These are phyloP conservation scores for Colinus virginianus DNA, from an alignment of 2,113 vertebrate species.

Conservation along the genomic window DNA sequence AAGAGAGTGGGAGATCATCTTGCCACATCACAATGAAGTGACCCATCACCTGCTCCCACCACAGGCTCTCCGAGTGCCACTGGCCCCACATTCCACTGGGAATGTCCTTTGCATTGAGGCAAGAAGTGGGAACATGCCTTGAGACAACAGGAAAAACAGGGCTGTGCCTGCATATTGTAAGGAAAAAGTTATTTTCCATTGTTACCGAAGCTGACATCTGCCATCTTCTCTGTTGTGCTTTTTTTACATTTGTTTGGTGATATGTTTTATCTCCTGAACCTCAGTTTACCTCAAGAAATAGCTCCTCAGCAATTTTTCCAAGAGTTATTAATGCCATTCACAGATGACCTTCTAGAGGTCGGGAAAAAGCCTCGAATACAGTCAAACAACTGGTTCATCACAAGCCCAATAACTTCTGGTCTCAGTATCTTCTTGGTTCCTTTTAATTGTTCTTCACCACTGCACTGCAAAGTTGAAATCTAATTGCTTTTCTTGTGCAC, in stretches of 20 bases:
- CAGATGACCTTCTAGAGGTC: neutral
- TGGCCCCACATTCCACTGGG: neutral
- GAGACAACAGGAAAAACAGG: neutral
- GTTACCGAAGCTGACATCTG: neutral
- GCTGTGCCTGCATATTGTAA: neutral
- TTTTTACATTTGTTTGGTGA: neutral
- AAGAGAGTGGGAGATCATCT: neutral
- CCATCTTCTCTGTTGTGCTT: neutral
- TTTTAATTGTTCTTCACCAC: neutral
- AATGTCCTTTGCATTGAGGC: neutral
- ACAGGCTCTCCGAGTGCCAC: neutral
- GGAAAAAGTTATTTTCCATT: neutral
- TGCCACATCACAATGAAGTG: rapidly evolving
- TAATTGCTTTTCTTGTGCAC: neutral
- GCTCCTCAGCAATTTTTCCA: neutral
- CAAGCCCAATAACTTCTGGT: neutral
- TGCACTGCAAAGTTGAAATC: neutral
- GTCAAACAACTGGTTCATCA: neutral
- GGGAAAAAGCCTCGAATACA: neutral
- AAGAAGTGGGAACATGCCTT: neutral
- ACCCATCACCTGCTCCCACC: neutral
- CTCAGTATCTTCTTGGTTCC: neutral
- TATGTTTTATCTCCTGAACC: neutral
- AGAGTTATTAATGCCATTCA: neutral
- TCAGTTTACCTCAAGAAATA: neutral